Conservation (phyloP, 2,888 invertebrate species). For the Pseudococcus longispinus region DNA sequence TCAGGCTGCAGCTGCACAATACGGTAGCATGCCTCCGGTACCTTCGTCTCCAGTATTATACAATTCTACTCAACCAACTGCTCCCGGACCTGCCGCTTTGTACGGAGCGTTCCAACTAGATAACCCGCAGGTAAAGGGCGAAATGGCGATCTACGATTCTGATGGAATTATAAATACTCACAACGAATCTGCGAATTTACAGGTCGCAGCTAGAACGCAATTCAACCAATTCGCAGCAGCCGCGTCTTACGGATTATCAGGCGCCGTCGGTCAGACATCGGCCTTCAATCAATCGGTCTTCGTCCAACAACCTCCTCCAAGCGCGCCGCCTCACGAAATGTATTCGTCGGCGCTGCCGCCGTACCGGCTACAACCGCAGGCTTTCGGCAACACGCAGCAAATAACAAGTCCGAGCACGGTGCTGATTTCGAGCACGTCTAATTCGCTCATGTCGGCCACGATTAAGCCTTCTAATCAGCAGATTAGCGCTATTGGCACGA, state of each 20-base stretch:
- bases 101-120: slow-evolving; percentile 81
- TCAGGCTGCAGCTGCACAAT: slow-evolving; percentile 62
- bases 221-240: slow-evolving; percentile 72
- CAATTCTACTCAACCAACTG: slow-evolving; percentile 73
- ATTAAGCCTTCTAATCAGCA: slow-evolving; percentile 83
- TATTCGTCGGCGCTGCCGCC: slow-evolving; percentile 72
- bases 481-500: slow-evolving; percentile 78
- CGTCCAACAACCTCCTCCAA: slow-evolving; percentile 60
- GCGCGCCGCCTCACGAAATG: slow-evolving; percentile 70
- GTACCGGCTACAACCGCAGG: slow-evolving; percentile 65
- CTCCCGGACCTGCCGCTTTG: slow-evolving; percentile 74
- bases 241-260: slow-evolving; percentile 21
- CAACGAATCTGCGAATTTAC: neutral
- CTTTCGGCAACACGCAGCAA: slow-evolving; percentile 80
- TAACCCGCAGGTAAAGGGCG: slow-evolving; percentile 65
- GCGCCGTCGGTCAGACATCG: slow-evolving; percentile 47
- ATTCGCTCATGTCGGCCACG: slow-evolving; percentile 82
- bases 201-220: slow-evolving; percentile 66
- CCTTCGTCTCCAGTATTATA: slow-evolving; percentile 85
- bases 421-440: slow-evolving; percentile 82
- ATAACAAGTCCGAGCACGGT: slow-evolving; percentile 85
- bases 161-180: neutral
- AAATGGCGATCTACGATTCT: too few species aligned
- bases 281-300: slow-evolving; percentile 65
- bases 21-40: slow-evolving; percentile 81